A percentile compares a stretch with the other conserved stretches of the same genome.
phyloP scores from a whole-genome alignment of 2,888 invertebrate species.

The Drosophila hamatofila region DNA sequence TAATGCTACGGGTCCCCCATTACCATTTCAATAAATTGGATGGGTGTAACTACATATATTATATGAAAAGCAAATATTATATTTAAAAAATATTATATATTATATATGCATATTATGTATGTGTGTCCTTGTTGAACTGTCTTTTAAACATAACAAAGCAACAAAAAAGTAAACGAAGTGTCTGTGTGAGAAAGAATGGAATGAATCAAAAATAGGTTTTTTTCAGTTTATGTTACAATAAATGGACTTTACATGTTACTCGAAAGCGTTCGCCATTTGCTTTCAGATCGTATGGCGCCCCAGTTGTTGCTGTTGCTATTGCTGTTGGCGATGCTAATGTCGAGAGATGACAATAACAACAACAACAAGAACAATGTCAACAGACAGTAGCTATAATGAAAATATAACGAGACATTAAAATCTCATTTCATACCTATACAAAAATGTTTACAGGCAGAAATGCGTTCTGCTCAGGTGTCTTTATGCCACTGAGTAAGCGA shows the following conservation, averaged over 20 bases:
- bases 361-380: conserved; percentile 16
- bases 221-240: conserved; percentile 77
- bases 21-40: too few species aligned
- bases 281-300: conserved; percentile 2
- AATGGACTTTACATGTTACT: conserved; percentile 79
- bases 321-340: conserved; percentile 20
- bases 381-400: conserved; percentile 66
- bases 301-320: conserved; percentile 9
- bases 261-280: conserved; percentile 35
- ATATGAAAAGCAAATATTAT: too few species aligned
- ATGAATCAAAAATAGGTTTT: conserved; percentile 80
- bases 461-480: conserved; percentile 2
- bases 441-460: conserved; percentile 36
- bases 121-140: too few species aligned
- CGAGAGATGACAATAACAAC: conserved; percentile 21
- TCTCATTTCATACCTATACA: conserved; percentile 70
- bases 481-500: neutral
- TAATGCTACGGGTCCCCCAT: too few species aligned
- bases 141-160: neutral
- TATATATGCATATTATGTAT: too few species aligned
- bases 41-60: too few species aligned
- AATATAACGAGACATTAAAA: conserved; percentile 76
- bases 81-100: too few species aligned
- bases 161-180: conserved; percentile 48
- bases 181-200: conserved; percentile 50